A percentile compares a stretch with the other conserved stretches of the same genome.
Evolutionary conservation across 2,113 vertebrate genomes (phyloP).

Genomic region (Triplophysa rosa): DNA sequence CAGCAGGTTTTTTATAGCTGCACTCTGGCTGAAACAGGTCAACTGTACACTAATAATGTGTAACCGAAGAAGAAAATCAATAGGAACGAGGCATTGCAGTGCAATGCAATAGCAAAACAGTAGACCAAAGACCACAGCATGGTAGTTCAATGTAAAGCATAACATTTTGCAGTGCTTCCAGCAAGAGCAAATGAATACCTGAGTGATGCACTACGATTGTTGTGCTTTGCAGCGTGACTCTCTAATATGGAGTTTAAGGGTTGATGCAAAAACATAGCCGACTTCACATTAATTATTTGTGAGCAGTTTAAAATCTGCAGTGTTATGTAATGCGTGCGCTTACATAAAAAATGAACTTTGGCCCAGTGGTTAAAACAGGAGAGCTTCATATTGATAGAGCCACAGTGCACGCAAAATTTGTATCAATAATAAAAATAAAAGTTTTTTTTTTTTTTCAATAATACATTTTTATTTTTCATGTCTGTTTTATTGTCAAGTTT

Average conservation of each 20-base stretch:
- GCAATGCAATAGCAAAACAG: slow-evolving; percentile 1
- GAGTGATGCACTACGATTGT: slow-evolving; percentile 20
- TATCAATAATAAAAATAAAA: background rate
- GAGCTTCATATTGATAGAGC: slow-evolving; percentile 67
- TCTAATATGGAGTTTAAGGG: slow-evolving; percentile 49
- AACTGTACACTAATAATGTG: slow-evolving; percentile 23
- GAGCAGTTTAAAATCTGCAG: slow-evolving; percentile 73
- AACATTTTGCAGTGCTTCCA: background rate
- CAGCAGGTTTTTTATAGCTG: slow-evolving; percentile 10
- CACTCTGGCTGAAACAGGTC: background rate
- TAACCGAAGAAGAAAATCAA: slow-evolving; percentile 26
- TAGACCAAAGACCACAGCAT: background rate
- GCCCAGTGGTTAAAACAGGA: slow-evolving; percentile 65
- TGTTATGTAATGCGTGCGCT: slow-evolving; percentile 77
- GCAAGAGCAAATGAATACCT: background rate
- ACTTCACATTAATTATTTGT: slow-evolving; percentile 78
- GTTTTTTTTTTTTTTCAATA: slow-evolving; percentile 14
- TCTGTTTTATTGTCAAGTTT: no score
- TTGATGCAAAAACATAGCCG: slow-evolving; percentile 59
- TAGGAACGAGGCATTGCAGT: slow-evolving; percentile 1
- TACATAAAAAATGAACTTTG: slow-evolving; percentile 81
- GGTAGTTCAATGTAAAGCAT: background rate
- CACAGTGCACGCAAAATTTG: slow-evolving; percentile 56
- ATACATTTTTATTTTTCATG: background rate
- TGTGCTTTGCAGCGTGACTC: slow-evolving; percentile 36